Evolutionary conservation across 2,113 vertebrate genomes (phyloP).

Genomic region (Myiagra hebetior): DNA sequence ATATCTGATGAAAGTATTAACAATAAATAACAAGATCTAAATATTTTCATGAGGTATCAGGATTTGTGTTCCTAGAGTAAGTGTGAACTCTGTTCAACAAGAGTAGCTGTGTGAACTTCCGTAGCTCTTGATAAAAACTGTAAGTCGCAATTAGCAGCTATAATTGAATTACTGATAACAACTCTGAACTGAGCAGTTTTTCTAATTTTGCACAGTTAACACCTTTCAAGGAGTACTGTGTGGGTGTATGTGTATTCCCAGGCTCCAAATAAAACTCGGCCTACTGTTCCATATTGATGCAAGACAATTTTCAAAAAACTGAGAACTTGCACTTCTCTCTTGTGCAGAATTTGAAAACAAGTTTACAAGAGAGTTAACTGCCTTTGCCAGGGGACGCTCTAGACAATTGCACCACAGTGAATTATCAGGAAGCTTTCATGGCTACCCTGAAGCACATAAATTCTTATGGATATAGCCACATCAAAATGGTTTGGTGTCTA

Average conservation of each 20-base stretch:
- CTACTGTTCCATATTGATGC: background rate
- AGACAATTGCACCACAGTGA: background rate
- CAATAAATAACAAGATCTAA: background rate
- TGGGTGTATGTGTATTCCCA: background rate
- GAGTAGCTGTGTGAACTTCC: background rate
- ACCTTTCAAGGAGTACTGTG: background rate
- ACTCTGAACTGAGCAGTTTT: background rate
- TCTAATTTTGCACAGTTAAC: background rate
- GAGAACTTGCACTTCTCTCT: background rate
- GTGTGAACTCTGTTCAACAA: background rate
- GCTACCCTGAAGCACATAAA: background rate
- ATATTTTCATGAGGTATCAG: background rate
- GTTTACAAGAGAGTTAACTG: background rate
- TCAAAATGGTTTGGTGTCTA: background rate
- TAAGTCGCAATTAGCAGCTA: background rate
- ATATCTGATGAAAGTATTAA: background rate
- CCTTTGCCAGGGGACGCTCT: background rate
- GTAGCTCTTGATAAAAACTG: background rate
- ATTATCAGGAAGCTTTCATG: background rate
- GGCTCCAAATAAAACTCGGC: background rate
- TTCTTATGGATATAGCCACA: background rate
- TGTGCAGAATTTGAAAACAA: background rate
- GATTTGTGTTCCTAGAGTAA: background rate
- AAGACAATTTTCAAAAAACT: background rate
- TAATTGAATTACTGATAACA: background rate